Evolutionary conservation across 2,888 invertebrate species (phyloP).

Genomic region (Uloborus plumipes): DNA sequence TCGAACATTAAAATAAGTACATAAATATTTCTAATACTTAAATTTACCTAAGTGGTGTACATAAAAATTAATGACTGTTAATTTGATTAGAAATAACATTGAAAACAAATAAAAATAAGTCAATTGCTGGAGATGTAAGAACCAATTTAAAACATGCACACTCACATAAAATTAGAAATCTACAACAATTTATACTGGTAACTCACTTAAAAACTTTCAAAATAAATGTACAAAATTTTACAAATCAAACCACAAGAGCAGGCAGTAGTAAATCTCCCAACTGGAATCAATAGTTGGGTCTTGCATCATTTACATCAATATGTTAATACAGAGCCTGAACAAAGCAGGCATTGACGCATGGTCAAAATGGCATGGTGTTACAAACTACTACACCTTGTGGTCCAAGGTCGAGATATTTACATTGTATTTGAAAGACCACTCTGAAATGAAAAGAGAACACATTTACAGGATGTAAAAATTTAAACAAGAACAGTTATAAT

Average conservation of each 20-base stretch:
- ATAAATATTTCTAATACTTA: no score
- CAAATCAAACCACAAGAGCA: constrained; percentile 20
- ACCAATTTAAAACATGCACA: neutral
- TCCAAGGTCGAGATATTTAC: constrained; percentile 23
- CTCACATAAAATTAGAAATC: neutral
- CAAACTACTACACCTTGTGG: constrained; percentile 22
- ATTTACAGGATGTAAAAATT: neutral
- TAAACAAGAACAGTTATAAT: neutral
- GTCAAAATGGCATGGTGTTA: neutral
- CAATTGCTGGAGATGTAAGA: no score
- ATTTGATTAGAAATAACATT: no score
- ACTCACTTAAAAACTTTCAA: constrained; percentile 1
- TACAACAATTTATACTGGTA: constrained; percentile 5
- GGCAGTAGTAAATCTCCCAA: constrained; percentile 14
- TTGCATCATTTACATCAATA: neutral
- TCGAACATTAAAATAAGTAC: no score
- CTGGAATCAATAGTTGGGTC: neutral
- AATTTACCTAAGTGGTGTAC: no score
- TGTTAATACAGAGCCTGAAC: neutral
- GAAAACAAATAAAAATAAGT: no score
- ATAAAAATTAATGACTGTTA: no score
- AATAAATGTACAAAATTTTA: constrained; percentile 14
- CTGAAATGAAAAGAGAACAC: constrained; percentile 5
- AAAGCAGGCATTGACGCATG: neutral
- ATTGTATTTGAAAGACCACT: neutral